Conservation (phyloP, 2,797 vertebrate species). For the Parambassis ranga region DNA sequence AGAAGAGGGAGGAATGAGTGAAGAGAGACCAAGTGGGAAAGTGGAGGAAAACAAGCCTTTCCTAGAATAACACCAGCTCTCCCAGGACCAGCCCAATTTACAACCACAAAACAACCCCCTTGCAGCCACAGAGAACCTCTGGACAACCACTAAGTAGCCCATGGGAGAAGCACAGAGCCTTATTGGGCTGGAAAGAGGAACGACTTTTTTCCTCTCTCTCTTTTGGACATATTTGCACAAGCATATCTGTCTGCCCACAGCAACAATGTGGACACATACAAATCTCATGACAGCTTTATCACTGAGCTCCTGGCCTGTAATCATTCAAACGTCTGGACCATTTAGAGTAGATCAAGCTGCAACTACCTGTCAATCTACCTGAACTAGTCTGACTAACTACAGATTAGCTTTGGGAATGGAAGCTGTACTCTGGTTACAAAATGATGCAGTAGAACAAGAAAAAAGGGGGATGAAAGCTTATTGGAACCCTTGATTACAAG, state of each 20-base stretch:
- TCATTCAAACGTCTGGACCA: conserved; percentile 26
- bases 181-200: conserved; percentile 27
- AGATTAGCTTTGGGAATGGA: conserved; percentile 59
- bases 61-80: conserved; percentile 76
- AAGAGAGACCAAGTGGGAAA: conserved; percentile 47
- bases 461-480: neutral
- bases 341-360: conserved; percentile 12
- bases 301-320: conserved; percentile 12
- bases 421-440: conserved; percentile 18
- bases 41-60: conserved; percentile 66
- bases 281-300: conserved; percentile 12
- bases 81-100: conserved; percentile 72
- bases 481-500: conserved; percentile 33
- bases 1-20: conserved; percentile 28
- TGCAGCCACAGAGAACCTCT: conserved; percentile 67
- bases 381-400: conserved; percentile 34
- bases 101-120: conserved; percentile 76
- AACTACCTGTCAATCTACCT: conserved; percentile 21
- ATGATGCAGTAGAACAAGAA: neutral
- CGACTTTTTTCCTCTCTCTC: neutral
- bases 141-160: conserved; percentile 59
- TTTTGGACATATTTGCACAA: neutral
- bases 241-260: neutral
- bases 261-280: neutral
- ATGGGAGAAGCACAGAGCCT: conserved; percentile 51